Evolutionary conservation across 2,113 vertebrate species (phyloP).

Genomic region (crab-eating macaque (Macaca fascicularis)): T2T-MFA8v1.1 NC_088381.1:13224501-13225000

Average conservation of each 20-base stretch:
- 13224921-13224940: neutral
- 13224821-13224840: slow-evolving; percentile 25
- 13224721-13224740: slow-evolving; percentile 28
- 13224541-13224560: slow-evolving; percentile 56
- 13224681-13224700: slow-evolving; percentile 45
- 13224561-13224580: slow-evolving; percentile 67
- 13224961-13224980: neutral
- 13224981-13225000: neutral
- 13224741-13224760: neutral
- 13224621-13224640: slow-evolving; percentile 69
- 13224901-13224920: neutral
- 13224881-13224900: neutral
- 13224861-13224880: slow-evolving; percentile 33
- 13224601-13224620: slow-evolving; percentile 61
- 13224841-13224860: neutral
- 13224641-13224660: slow-evolving; percentile 61
- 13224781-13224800: slow-evolving; percentile 39
- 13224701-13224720: slow-evolving; percentile 33
- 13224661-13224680: slow-evolving; percentile 56
- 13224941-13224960: neutral
- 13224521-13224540: slow-evolving; percentile 77
- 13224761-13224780: slow-evolving; percentile 17
- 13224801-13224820: neutral
- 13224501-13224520: slow-evolving; percentile 74
- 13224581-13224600: slow-evolving; percentile 73